Percentiles rank a stretch among this genome's conserved stretches.
These are phyloP conservation scores for Dascillus cervinus DNA, from an alignment of 2,888 invertebrate genomes.

Conservation along the genomic window DNA sequence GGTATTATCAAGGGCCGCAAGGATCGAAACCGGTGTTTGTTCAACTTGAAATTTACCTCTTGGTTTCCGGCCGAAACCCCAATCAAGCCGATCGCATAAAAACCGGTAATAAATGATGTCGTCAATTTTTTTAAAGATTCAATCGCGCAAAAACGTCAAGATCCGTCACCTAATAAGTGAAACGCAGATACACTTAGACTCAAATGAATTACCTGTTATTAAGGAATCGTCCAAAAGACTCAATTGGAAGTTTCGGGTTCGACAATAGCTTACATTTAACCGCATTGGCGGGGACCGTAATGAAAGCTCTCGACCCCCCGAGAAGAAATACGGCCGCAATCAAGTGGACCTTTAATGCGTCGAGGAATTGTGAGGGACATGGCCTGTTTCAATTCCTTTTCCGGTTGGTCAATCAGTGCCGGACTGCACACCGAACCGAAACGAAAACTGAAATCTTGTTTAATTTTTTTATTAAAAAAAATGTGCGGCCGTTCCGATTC, in stretches of 20 bases:
- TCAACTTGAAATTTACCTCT: too few species aligned
- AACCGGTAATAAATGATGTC: too few species aligned
- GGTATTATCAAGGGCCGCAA: conserved; percentile 12
- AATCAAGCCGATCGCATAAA: too few species aligned
- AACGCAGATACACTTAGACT: conserved; percentile 14
- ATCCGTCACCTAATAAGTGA: conserved; percentile 13
- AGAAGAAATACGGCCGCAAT: conserved; percentile 42
- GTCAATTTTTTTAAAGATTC: too few species aligned
- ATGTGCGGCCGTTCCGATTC: neutral
- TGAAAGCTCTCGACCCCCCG: conserved; percentile 35
- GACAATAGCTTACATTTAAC: conserved; percentile 38
- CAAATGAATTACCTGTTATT: conserved; percentile 35
- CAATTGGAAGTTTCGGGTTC: conserved; percentile 36
- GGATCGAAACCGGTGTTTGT: too few species aligned
- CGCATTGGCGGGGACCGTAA: conserved; percentile 35
- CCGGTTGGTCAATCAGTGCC: conserved; percentile 35
- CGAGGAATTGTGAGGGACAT: conserved; percentile 38
- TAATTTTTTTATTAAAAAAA: neutral
- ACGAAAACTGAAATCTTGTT: too few species aligned
- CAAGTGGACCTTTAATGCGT: conserved; percentile 40
- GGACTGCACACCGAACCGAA: conserved; percentile 26
- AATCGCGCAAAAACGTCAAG: too few species aligned
- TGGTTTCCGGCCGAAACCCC: too few species aligned
- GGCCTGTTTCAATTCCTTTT: conserved; percentile 37
- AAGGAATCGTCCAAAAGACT: conserved; percentile 32